Evolutionary conservation across 2,797 vertebrate species (phyloP).

Genomic region (Scleropages formosus): DNA sequence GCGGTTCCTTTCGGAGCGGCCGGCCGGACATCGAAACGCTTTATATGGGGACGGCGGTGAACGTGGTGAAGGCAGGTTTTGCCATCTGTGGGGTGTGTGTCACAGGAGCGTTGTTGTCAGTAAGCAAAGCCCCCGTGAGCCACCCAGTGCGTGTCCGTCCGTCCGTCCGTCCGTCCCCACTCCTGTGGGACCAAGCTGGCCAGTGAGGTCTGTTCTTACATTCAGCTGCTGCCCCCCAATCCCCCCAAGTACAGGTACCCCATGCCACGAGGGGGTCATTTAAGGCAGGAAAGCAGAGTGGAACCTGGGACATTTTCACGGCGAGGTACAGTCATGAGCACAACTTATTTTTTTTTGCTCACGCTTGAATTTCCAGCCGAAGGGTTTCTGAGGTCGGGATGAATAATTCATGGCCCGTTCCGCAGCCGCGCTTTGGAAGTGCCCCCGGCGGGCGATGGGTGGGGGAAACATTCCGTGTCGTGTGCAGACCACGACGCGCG

Average conservation of each 20-base stretch:
- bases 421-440: background rate
- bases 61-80: background rate
- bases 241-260: background rate
- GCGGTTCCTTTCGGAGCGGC: too few species aligned
- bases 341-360: constrained; percentile 8
- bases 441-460: constrained; percentile 4
- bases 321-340: background rate
- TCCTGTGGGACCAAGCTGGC: background rate
- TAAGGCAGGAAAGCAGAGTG: background rate
- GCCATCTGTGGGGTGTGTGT: background rate
- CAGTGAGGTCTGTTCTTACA: background rate
- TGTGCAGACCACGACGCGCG: background rate
- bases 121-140: too few species aligned
- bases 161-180: background rate
- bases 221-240: background rate
- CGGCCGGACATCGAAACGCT: background rate
- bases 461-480: constrained; percentile 18
- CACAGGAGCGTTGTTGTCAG: background rate
- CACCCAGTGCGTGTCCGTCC: too few species aligned
- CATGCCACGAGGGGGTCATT: background rate
- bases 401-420: constrained; percentile 33
- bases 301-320: background rate
- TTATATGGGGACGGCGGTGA: background rate
- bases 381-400: constrained; percentile 20
- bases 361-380: constrained; percentile 22